These are phyloP conservation scores for Leptopterna dolabrata DNA, from an alignment of 2,888 invertebrate genomes.

Conservation along the genomic window DNA sequence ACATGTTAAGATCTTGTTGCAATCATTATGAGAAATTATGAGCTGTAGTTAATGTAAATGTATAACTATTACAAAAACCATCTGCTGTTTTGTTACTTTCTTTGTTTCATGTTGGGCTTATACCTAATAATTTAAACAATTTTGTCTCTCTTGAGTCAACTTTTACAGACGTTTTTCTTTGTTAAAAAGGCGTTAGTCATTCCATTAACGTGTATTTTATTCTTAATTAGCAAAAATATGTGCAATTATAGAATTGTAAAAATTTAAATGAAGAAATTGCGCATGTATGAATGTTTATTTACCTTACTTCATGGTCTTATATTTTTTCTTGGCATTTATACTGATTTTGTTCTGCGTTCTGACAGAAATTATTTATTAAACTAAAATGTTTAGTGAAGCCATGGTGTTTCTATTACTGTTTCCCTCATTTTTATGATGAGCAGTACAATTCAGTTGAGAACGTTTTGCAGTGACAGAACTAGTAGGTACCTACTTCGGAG, in stretches of 20 bases:
- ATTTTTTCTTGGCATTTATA: constrained; percentile 54
- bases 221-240: constrained; percentile 40
- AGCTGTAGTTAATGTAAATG: constrained; percentile 52
- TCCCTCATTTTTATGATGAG: too few relatives aligned
- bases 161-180: constrained; percentile 29
- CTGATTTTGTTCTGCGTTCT: constrained; percentile 48
- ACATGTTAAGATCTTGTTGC: constrained; percentile 53
- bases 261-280: constrained; percentile 34
- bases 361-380: constrained; percentile 53
- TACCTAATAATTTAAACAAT: constrained; percentile 28
- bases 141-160: constrained; percentile 40
- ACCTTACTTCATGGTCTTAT: constrained; percentile 44
- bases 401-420: background rate
- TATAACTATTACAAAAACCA: constrained; percentile 38
- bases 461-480: too few relatives aligned
- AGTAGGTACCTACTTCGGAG: too few relatives aligned
- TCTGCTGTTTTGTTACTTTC: constrained; percentile 40
- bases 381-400: constrained; percentile 48
- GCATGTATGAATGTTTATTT: constrained; percentile 30
- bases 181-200: constrained; percentile 48
- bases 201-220: constrained; percentile 46
- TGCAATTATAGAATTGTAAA: constrained; percentile 53
- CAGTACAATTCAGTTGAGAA: too few relatives aligned
- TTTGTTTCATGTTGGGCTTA: constrained; percentile 41
- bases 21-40: constrained; percentile 53